Evolutionary conservation across 2,888 invertebrate genomes (phyloP).

Genomic region (Drosophila antonietae): DNA sequence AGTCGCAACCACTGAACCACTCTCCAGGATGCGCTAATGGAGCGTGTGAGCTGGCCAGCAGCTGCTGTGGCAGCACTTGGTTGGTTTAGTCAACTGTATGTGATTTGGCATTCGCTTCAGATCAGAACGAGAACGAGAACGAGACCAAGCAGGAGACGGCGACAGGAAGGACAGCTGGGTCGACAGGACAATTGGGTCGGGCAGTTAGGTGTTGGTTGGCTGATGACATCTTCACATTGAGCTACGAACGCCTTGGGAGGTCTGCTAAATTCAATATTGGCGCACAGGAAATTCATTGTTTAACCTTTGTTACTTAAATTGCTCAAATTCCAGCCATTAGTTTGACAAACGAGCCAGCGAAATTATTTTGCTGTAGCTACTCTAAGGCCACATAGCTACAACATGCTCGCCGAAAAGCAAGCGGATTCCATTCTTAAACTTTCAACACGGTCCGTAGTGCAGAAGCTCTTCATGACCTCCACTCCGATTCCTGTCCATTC

Average conservation of each 20-base stretch:
- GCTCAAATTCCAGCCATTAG: constrained; percentile 79
- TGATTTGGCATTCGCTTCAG: constrained; percentile 31
- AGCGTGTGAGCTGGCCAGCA: constrained; percentile 72
- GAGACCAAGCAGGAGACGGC: neutral
- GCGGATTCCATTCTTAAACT: constrained; percentile 61
- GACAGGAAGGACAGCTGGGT: neutral
- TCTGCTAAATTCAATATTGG: constrained; percentile 75
- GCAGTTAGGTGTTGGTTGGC: neutral
- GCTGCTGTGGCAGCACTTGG: constrained; percentile 54
- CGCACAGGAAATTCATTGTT: constrained; percentile 76
- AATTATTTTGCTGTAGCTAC: constrained; percentile 58
- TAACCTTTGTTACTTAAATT: constrained; percentile 81
- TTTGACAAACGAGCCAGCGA: constrained; percentile 78
- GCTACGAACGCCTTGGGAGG: constrained; percentile 27
- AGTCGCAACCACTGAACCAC: constrained; percentile 32
- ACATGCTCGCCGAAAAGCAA: constrained; percentile 29
- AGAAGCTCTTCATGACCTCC: constrained; percentile 11
- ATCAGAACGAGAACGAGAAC: constrained; percentile 6
- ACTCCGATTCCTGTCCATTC: neutral
- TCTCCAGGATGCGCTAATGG: constrained; percentile 71
- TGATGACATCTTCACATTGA: constrained; percentile 55
- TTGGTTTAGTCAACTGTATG: constrained; percentile 69
- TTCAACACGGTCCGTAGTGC: constrained; percentile 44
- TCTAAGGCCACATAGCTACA: constrained; percentile 1
- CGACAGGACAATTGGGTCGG: neutral